These are phyloP conservation scores for Idaea aversata DNA, from an alignment of 2,888 invertebrate genomes.

Conservation along the genomic window DNA sequence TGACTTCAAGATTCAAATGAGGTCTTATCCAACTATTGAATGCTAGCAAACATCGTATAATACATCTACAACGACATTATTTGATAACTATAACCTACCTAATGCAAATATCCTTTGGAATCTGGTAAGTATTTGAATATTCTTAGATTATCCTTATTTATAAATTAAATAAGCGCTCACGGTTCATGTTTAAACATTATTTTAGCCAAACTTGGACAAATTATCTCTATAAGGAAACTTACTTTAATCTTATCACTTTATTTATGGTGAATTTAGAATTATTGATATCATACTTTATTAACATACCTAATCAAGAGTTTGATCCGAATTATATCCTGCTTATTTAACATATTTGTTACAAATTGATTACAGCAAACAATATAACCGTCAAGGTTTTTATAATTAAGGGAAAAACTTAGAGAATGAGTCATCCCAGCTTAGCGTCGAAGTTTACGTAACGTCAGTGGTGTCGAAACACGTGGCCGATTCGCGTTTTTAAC, in stretches of 20 bases:
- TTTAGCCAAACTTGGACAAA: not conserved
- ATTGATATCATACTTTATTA: not conserved
- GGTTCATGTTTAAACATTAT: not conserved
- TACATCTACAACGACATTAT: not conserved
- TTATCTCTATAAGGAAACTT: not conserved
- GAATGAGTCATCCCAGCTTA: not conserved
- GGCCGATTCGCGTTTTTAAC: conserved; percentile 8
- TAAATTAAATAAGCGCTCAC: not conserved
- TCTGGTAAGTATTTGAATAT: not conserved
- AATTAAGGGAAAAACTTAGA: not conserved
- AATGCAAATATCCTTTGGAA: not conserved
- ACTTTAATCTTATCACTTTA: not conserved
- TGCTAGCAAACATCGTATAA: too few relatives aligned
- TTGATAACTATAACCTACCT: not conserved
- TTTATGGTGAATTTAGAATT: not conserved
- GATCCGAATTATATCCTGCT: not conserved
- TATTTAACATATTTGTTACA: not conserved
- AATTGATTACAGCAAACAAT: not conserved
- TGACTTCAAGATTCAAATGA: not conserved
- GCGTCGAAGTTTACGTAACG: not conserved
- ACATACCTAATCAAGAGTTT: not conserved
- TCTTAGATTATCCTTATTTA: not conserved
- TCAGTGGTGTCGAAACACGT: conserved; percentile 1
- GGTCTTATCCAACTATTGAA: not conserved
- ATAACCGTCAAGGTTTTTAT: not conserved